A percentile compares a stretch with the other conserved stretches of the same genome.
Conservation (phyloP, 2,888 invertebrate genomes). For the Drosophila putrida region DNA sequence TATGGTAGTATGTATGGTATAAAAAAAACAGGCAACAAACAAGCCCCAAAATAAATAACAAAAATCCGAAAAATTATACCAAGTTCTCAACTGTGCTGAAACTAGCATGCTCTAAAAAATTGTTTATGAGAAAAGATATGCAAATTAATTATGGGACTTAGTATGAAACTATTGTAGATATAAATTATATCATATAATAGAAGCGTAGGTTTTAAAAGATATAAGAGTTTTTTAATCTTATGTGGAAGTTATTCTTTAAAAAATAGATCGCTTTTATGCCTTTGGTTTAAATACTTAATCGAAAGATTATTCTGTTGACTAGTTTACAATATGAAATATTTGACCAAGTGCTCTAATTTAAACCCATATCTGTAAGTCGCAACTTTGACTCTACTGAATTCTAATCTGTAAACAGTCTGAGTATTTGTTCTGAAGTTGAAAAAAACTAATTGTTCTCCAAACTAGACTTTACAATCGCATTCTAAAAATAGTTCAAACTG, state of each 20-base stretch:
- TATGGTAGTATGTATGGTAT: too few species aligned
- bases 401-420: not conserved
- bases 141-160: conserved; percentile 3
- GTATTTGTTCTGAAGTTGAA: conserved; percentile 13
- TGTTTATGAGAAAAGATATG: conserved; percentile 1
- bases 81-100: conserved; percentile 15
- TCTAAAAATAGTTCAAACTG: not conserved
- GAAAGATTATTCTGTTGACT: too few species aligned
- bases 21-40: conserved; percentile 7
- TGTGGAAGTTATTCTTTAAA: too few species aligned
- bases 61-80: conserved; percentile 15
- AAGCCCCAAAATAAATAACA: conserved; percentile 28
- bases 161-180: not conserved
- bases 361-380: not conserved
- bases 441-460: conserved; percentile 10
- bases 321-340: too few species aligned
- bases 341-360: not conserved
- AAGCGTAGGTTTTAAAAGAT: too few species aligned
- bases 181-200: too few species aligned
- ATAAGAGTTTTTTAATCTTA: too few species aligned
- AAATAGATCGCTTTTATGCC: too few species aligned
- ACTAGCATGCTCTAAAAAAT: conserved; percentile 23
- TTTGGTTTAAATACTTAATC: too few species aligned
- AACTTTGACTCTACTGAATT: not conserved
- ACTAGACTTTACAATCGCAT: not conserved